These are phyloP conservation scores for Esperia sulphurella DNA, from an alignment of 2,888 invertebrate species.

Conservation along the genomic window DNA sequence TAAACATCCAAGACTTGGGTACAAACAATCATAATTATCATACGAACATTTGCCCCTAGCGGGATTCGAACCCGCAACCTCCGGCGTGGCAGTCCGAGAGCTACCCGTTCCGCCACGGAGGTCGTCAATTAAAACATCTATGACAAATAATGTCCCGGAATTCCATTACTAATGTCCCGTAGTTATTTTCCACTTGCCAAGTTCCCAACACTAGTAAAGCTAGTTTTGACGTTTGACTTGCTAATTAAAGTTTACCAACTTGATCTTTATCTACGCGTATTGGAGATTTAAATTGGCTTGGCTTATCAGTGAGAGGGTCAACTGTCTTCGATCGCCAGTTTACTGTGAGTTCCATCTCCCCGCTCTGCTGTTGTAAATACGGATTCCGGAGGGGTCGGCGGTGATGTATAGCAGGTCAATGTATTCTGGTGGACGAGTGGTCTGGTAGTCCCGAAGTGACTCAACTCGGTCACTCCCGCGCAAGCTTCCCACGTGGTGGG, in stretches of 20 bases:
- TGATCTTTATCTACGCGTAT: background rate
- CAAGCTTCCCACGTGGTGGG: constrained; percentile 16
- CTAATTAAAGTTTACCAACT: background rate
- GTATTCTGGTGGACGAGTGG: background rate
- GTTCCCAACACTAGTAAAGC: background rate
- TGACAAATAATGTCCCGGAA: too few relatives aligned
- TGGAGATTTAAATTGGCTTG: background rate
- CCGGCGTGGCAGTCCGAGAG: too few relatives aligned
- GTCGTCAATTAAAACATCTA: too few relatives aligned
- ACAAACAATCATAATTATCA: too few relatives aligned
- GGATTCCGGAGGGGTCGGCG: background rate
- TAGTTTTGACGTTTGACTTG: background rate
- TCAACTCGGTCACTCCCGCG: constrained; percentile 16
- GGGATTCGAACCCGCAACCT: too few relatives aligned
- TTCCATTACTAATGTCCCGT: background rate
- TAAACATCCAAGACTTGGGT: too few relatives aligned
- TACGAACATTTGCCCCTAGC: too few relatives aligned
- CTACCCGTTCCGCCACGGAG: too few relatives aligned
- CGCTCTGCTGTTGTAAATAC: background rate
- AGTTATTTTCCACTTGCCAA: background rate
- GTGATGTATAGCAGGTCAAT: background rate
- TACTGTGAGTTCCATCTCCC: background rate
- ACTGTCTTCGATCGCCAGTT: background rate
- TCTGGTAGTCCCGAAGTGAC: background rate
- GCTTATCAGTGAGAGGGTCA: background rate